phyloP scores from a whole-genome alignment of 92 coral and sea anemone genomes.

The Epizoanthus scotinus region DNA sequence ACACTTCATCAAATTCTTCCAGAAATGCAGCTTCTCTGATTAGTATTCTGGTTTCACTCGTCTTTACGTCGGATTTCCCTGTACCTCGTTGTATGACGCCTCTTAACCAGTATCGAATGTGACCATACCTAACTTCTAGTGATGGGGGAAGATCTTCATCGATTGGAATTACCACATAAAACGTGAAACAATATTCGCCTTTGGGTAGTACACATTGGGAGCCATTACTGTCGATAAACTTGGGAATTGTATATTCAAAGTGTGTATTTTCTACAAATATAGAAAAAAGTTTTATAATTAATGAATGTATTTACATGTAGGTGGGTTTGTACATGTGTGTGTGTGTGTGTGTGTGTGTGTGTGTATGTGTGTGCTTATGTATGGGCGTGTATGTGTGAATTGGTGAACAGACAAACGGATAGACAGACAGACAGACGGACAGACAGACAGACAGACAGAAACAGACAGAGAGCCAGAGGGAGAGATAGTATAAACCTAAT shows the following conservation, averaged over 20 bases:
- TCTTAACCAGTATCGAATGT: conserved; percentile 68
- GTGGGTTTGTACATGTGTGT: too few relatives aligned
- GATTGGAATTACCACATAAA: conserved; percentile 65
- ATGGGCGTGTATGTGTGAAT: too few relatives aligned
- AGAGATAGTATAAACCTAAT: too few relatives aligned
- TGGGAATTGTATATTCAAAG: not conserved
- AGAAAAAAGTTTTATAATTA: not conserved
- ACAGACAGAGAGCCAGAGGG: too few relatives aligned
- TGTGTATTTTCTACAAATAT: not conserved
- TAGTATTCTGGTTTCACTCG: conserved; percentile 44
- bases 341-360: too few relatives aligned
- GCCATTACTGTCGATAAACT: not conserved
- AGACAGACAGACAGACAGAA: too few relatives aligned
- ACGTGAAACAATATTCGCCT: conserved; percentile 58
- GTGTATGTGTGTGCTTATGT: too few relatives aligned
- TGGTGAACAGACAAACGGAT: too few relatives aligned
- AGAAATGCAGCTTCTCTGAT: conserved; percentile 58
- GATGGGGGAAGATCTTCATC: conserved; percentile 73
- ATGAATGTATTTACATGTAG: too few relatives aligned
- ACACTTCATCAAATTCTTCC: conserved; percentile 52
- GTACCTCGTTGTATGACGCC: conserved; percentile 65
- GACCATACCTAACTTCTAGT: conserved; percentile 65
- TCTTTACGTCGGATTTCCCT: conserved; percentile 61
- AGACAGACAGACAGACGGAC: too few relatives aligned
- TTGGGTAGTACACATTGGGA: not conserved